Conservation (phyloP, 1,140 invertebrate species). For the Epicauta chinensis region DNA sequence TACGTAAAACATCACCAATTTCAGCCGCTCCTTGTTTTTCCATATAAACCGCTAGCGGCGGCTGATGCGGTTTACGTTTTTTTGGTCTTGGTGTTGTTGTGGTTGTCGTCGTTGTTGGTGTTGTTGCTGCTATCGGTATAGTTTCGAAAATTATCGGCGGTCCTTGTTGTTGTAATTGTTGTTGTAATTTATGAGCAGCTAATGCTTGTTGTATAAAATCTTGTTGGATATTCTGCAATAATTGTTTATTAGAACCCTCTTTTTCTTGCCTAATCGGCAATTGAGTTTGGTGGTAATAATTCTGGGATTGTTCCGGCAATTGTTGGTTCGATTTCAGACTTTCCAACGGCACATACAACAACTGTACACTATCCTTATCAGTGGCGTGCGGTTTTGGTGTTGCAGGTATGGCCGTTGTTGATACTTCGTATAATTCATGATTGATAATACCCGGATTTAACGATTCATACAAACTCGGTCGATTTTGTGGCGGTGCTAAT, state of each 20-base stretch:
- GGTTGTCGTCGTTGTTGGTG: slow-evolving; percentile 9
- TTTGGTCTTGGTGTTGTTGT: slow-evolving; percentile 39
- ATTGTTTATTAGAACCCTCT: neutral
- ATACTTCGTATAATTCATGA: no score
- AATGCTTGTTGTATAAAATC: slow-evolving; percentile 43
- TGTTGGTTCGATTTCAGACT: slow-evolving; percentile 14
- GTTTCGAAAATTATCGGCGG: slow-evolving; percentile 5
- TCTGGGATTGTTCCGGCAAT: neutral
- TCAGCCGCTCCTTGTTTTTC: slow-evolving; percentile 46
- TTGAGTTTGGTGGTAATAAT: neutral
- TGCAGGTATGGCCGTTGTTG: slow-evolving; percentile 5
- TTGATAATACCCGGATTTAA: no score
- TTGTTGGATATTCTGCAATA: slow-evolving; percentile 36
- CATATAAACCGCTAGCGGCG: slow-evolving; percentile 73
- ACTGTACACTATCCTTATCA: no score
- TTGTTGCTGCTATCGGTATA: neutral
- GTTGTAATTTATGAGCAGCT: slow-evolving; percentile 44
- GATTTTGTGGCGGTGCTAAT: no score
- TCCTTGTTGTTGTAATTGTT: slow-evolving; percentile 36
- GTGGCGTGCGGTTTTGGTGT: slow-evolving; percentile 26
- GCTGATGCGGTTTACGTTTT: slow-evolving; percentile 67
- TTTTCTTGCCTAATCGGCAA: neutral
- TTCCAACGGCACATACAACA: neutral
- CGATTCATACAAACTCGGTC: no score
- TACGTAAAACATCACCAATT: slow-evolving; percentile 60